Percentiles rank a stretch among this genome's conserved stretches.
These are phyloP conservation scores for Leptopterna dolabrata DNA, from an alignment of 2,888 invertebrate genomes.

Conservation along the genomic window DNA sequence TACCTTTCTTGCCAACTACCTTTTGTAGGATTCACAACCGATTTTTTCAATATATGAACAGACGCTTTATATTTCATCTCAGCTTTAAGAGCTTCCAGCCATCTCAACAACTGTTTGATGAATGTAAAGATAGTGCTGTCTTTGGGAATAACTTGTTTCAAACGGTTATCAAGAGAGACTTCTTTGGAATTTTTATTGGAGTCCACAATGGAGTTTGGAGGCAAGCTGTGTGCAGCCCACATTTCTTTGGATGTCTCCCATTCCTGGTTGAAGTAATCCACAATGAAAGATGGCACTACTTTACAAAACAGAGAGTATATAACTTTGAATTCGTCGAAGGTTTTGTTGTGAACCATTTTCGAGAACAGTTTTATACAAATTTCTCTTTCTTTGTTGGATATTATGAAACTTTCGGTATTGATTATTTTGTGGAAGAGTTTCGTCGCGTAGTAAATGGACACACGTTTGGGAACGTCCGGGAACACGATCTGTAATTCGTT, in stretches of 20 bases:
- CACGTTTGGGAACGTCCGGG: slow-evolving; percentile 13
- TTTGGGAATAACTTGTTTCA: slow-evolving; percentile 45
- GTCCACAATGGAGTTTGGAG: slow-evolving; percentile 36
- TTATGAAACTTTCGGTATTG: slow-evolving; percentile 15
- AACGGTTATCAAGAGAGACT: slow-evolving; percentile 28
- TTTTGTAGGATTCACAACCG: slow-evolving; percentile 6
- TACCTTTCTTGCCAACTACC: slow-evolving; percentile 45
- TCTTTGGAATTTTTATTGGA: slow-evolving; percentile 32
- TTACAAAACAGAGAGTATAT: slow-evolving; percentile 39
- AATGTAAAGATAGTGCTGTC: slow-evolving; percentile 43
- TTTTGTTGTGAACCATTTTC: slow-evolving; percentile 45
- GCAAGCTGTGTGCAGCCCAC: slow-evolving; percentile 31
- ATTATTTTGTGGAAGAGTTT: slow-evolving; percentile 34
- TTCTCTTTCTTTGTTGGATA: slow-evolving; percentile 44
- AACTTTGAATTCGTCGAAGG: slow-evolving; percentile 41
- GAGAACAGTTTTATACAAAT: slow-evolving; percentile 37
- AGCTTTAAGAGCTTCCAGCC: slow-evolving; percentile 21
- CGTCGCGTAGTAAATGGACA: slow-evolving; percentile 33
- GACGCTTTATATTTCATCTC: slow-evolving; percentile 43
- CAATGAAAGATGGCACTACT: slow-evolving; percentile 34
- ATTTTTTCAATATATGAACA: slow-evolving; percentile 38
- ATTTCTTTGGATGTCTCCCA: slow-evolving; percentile 36
- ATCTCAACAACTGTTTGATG: slow-evolving; percentile 25
- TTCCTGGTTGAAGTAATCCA: slow-evolving; percentile 43
- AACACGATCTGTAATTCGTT: slow-evolving; percentile 29